Conservation (phyloP, 2,888 invertebrate species). For the Xylota sylvarum region DNA sequence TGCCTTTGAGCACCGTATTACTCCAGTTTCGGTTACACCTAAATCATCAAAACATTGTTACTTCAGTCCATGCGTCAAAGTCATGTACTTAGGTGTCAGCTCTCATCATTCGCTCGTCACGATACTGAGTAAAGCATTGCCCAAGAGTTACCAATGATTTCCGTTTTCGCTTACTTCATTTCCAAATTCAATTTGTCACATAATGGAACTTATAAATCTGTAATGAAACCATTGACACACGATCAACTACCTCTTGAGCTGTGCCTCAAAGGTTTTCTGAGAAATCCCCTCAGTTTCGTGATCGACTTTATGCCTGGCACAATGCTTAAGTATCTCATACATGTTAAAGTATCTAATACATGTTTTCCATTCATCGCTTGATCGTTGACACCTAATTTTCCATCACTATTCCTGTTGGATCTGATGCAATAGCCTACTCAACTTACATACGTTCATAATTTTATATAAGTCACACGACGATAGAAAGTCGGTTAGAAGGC, state of each 20-base stretch:
- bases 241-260: background rate
- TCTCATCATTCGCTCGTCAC: background rate
- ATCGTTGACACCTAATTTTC: background rate
- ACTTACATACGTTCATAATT: background rate
- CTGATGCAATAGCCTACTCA: background rate
- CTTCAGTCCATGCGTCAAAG: background rate
- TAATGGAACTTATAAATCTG: background rate
- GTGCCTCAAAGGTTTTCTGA: constrained; percentile 3
- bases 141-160: background rate
- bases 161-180: background rate
- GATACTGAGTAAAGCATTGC: background rate
- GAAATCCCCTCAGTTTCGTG: background rate
- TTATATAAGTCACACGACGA: background rate
- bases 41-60: background rate
- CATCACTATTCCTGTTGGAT: background rate
- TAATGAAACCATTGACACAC: constrained; percentile 7
- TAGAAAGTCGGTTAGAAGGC: background rate
- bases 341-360: background rate
- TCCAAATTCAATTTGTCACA: background rate
- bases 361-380: background rate
- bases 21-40: too few relatives aligned
- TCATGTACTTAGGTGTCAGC: background rate
- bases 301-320: background rate
- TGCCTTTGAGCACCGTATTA: too few relatives aligned
- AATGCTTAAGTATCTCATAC: background rate